Evolutionary conservation across 2,888 invertebrate species (phyloP).

Genomic region (Hydropsyche betteni): DNA sequence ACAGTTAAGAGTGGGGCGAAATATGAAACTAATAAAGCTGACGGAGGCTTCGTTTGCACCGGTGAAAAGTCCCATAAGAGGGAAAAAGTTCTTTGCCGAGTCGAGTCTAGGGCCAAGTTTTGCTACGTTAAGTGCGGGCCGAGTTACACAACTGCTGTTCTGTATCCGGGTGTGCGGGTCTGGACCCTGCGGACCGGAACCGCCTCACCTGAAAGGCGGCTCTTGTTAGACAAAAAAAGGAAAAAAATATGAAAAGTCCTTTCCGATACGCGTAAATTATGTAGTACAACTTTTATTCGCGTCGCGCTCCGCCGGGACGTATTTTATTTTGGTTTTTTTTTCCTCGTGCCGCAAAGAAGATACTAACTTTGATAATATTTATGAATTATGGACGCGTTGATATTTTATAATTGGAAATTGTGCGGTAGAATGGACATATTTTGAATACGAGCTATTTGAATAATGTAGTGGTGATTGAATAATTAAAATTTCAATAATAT

Average conservation of each 20-base stretch:
- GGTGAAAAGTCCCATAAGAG: conserved; percentile 30
- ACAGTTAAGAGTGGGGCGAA: conserved; percentile 2
- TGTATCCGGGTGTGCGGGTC: conserved; percentile 27
- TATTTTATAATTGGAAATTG: too few species aligned
- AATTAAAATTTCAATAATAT: too few species aligned
- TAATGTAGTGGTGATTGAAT: too few species aligned
- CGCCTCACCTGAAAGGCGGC: conserved; percentile 13
- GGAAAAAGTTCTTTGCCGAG: neutral
- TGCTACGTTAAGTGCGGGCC: conserved; percentile 26
- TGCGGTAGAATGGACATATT: too few species aligned
- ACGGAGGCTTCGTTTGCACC: conserved; percentile 12
- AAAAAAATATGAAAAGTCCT: conserved; percentile 15
- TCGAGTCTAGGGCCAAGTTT: conserved; percentile 12
- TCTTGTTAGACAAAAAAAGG: conserved; percentile 1
- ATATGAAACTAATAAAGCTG: conserved; percentile 41
- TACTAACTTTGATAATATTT: too few species aligned
- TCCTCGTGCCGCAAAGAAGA: too few species aligned
- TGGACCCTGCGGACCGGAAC: conserved; percentile 34
- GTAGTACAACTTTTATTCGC: too few species aligned
- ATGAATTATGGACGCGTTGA: too few species aligned
- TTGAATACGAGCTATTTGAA: too few species aligned
- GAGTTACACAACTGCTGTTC: conserved; percentile 34
- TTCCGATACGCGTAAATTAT: too few species aligned
- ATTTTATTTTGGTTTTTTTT: too few species aligned
- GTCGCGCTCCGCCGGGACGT: too few species aligned